phyloP scores from a whole-genome alignment of 2,113 vertebrate species.

The Rhombomys opimus region DNA sequence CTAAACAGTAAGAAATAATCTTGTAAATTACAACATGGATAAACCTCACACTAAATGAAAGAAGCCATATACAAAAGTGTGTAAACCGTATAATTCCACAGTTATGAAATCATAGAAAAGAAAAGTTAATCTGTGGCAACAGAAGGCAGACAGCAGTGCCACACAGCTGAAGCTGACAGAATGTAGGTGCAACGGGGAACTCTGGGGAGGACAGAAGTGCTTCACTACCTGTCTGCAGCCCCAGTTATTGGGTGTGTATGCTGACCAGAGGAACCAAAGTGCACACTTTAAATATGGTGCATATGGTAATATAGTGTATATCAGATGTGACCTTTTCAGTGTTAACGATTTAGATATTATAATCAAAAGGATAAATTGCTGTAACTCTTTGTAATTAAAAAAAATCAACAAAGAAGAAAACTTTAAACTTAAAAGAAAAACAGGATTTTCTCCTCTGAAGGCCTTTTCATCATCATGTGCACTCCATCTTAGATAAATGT shows the following conservation, averaged over 20 bases:
- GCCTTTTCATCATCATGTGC: constrained; percentile 8
- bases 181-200: background rate
- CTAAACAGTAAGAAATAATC: constrained; percentile 44
- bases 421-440: background rate
- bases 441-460: background rate
- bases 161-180: background rate
- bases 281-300: background rate
- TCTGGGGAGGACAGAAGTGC: background rate
- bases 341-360: constrained; percentile 1
- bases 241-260: background rate
- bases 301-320: background rate
- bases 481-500: background rate
- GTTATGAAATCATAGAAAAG: constrained; percentile 37
- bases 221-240: background rate
- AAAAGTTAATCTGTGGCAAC: background rate
- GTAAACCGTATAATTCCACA: background rate
- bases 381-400: background rate
- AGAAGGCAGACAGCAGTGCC: constrained; percentile 32
- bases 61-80: background rate
- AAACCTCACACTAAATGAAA: constrained; percentile 30
- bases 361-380: constrained; percentile 1
- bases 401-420: constrained; percentile 21
- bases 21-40: background rate
- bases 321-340: background rate
- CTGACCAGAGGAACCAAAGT: background rate